A percentile compares a stretch with the other conserved stretches of the same genome.
Conservation (phyloP, 2,797 vertebrate genomes). For the Lates japonicus region DNA sequence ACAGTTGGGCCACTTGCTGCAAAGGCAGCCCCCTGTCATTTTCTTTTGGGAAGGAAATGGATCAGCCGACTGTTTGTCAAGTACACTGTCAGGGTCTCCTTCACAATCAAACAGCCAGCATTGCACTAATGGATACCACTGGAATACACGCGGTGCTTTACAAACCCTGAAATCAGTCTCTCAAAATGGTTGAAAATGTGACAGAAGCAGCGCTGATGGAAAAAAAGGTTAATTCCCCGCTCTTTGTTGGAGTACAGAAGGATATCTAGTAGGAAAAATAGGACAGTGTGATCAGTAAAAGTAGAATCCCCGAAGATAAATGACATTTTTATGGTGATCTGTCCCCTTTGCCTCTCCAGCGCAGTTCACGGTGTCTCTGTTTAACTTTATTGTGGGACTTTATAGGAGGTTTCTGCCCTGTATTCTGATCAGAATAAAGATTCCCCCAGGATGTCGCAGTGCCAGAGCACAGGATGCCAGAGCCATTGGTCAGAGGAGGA, state of each 20-base stretch:
- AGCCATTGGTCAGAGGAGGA: constrained; percentile 85
- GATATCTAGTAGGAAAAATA: constrained; percentile 59
- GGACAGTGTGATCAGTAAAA: constrained; percentile 59
- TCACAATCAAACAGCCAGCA: constrained; percentile 73
- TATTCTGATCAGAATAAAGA: constrained; percentile 82
- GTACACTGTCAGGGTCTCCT: constrained; percentile 77
- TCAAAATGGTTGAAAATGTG: constrained; percentile 59
- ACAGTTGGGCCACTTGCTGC: constrained; percentile 78
- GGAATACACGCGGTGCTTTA: constrained; percentile 71
- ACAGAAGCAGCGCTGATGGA: constrained; percentile 56
- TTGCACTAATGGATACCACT: constrained; percentile 69
- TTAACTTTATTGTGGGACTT: constrained; percentile 78
- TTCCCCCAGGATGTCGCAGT: constrained; percentile 74
- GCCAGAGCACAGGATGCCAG: constrained; percentile 84
- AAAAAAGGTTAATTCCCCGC: constrained; percentile 36
- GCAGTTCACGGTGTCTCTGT: constrained; percentile 57
- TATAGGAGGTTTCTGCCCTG: constrained; percentile 79
- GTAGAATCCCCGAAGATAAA: constrained; percentile 68
- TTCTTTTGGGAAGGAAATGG: constrained; percentile 83
- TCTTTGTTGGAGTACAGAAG: constrained; percentile 66
- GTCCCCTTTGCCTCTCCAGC: constrained; percentile 54
- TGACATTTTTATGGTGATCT: constrained; percentile 72
- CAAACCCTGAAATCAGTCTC: constrained; percentile 66
- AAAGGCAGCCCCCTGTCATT: constrained; percentile 80
- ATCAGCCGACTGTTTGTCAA: constrained; percentile 80